phyloP scores from a whole-genome alignment of 2,113 vertebrate genomes.

The Haemorhous mexicanus region DNA sequence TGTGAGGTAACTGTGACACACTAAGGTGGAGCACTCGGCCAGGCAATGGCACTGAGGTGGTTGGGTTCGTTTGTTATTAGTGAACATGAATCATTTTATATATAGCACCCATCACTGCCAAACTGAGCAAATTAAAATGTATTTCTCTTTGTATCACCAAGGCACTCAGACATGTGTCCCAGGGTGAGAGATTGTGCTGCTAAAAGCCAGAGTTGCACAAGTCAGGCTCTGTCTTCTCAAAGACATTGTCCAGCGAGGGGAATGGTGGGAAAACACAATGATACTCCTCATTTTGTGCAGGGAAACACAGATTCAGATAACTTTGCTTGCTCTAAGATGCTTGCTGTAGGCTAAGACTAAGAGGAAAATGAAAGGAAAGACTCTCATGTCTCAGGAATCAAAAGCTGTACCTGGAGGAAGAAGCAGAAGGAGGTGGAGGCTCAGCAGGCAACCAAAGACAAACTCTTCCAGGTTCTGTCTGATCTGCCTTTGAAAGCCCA shows the following conservation, averaged over 20 bases:
- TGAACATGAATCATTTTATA: neutral
- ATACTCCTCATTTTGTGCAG: neutral
- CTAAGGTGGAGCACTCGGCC: neutral
- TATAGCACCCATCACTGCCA: neutral
- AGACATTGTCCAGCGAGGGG: neutral
- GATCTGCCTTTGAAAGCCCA: neutral
- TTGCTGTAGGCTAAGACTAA: neutral
- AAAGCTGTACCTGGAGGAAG: neutral
- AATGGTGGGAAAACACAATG: neutral
- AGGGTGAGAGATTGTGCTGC: neutral
- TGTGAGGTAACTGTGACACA: neutral
- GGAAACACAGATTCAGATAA: neutral
- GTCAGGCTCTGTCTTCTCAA: neutral
- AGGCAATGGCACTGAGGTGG: neutral
- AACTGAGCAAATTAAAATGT: neutral
- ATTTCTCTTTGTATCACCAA: neutral
- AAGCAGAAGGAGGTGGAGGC: neutral
- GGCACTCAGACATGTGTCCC: neutral
- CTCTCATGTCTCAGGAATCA: neutral
- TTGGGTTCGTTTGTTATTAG: neutral
- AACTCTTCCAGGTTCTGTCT: neutral
- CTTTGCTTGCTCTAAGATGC: neutral
- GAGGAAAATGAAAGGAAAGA: neutral
- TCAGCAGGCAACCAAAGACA: neutral
- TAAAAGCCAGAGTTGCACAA: neutral